phyloP scores from a whole-genome alignment of 2,888 invertebrate species.

The Bugulina stolonifera region DNA sequence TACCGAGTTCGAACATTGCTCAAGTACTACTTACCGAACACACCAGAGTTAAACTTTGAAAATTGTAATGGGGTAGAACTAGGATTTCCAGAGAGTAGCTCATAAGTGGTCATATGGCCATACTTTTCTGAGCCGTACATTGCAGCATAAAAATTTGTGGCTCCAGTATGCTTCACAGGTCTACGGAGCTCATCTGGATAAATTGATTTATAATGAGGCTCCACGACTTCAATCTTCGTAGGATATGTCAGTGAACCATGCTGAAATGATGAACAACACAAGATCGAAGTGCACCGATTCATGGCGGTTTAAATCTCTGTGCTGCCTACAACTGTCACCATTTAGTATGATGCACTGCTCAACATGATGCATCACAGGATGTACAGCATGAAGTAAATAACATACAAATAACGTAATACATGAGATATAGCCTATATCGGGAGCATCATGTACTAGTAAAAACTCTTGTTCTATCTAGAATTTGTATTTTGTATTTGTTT shows the following conservation, averaged over 20 bases:
- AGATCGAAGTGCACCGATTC: constrained; percentile 2
- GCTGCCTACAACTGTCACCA: neutral
- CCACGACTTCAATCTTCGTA: neutral
- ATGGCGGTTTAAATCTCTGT: neutral
- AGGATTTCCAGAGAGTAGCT: constrained; percentile 42
- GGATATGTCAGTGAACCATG: neutral
- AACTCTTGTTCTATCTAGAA: too few relatives aligned
- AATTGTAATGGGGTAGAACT: constrained; percentile 44
- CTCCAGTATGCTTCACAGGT: neutral
- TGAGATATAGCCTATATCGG: too few relatives aligned
- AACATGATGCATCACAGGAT: neutral
- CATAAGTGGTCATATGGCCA: constrained; percentile 42
- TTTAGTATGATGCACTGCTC: neutral
- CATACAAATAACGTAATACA: too few relatives aligned
- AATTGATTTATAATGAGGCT: constrained; percentile 13
- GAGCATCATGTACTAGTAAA: too few relatives aligned
- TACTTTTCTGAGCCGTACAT: constrained; percentile 34
- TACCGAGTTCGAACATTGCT: too few relatives aligned
- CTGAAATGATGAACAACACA: constrained; percentile 26
- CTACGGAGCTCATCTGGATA: neutral
- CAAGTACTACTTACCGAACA: constrained; percentile 28
- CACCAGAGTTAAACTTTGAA: constrained; percentile 33
- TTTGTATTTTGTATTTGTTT: too few relatives aligned
- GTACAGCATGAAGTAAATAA: neutral
- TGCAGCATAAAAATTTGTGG: constrained; percentile 26